phyloP scores from a whole-genome alignment of 2,113 vertebrate species.

The Okapia johnstoni region DNA sequence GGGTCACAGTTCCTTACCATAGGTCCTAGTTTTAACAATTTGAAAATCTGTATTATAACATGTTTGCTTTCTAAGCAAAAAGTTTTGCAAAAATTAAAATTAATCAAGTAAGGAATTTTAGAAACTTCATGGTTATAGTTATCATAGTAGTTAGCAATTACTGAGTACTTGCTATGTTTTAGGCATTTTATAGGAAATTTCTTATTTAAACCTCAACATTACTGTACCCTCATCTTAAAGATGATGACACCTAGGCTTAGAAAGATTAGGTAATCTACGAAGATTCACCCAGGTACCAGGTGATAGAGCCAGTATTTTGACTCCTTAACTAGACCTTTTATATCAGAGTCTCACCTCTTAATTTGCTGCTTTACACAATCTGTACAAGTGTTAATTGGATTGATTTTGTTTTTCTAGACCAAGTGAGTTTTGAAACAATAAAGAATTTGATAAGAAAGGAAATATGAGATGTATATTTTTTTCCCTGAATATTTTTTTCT shows the following conservation, averaged over 20 bases:
- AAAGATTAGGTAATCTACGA: not conserved
- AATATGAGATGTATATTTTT: not conserved
- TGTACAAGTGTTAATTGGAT: not conserved
- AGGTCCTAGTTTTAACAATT: not conserved
- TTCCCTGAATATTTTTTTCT: not conserved
- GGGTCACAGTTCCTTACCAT: not conserved
- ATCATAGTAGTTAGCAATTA: not conserved
- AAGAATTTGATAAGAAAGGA: not conserved
- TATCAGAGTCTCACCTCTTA: not conserved
- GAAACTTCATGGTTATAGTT: not conserved
- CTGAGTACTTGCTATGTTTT: not conserved
- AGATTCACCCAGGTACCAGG: not conserved
- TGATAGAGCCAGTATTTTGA: not conserved
- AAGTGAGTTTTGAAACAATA: not conserved
- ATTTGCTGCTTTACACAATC: not conserved
- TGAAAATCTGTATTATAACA: not conserved
- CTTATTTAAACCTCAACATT: not conserved
- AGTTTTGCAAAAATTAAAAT: not conserved
- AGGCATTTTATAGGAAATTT: not conserved
- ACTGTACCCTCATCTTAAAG: not conserved
- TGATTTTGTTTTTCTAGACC: slow-evolving; percentile 16
- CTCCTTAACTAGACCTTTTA: not conserved
- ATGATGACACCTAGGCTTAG: not conserved
- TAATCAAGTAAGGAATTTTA: not conserved
- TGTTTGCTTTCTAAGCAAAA: not conserved